Evolutionary conservation across 2,797 vertebrate species (phyloP).

Genomic region (Enoplosus armatus): DNA sequence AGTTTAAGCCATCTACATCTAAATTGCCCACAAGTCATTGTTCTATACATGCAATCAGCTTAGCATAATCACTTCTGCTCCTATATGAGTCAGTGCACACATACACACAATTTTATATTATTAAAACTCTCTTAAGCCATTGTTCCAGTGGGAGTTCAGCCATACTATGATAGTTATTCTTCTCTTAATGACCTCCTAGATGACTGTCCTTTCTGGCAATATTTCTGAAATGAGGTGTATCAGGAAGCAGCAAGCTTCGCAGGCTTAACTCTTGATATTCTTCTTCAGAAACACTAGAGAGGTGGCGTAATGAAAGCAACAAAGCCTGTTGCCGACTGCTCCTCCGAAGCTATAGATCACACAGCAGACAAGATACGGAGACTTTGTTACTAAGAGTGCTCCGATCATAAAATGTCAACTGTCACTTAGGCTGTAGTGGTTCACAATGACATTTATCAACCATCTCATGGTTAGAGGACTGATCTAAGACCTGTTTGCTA

Average conservation of each 20-base stretch:
- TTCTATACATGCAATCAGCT: constrained; percentile 28
- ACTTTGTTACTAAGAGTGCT: constrained; percentile 48
- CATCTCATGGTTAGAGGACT: constrained; percentile 22
- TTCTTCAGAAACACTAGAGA: neutral
- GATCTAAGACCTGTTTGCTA: constrained; percentile 29
- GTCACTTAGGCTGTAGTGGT: constrained; percentile 57
- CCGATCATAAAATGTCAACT: constrained; percentile 67
- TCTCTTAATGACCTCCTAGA: constrained; percentile 40
- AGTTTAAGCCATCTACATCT: constrained; percentile 16
- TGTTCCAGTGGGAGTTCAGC: constrained; percentile 19
- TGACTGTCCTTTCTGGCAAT: constrained; percentile 5
- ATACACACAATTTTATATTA: constrained; percentile 18
- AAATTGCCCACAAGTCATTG: constrained; percentile 4
- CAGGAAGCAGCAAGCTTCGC: constrained; percentile 12
- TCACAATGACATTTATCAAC: constrained; percentile 63
- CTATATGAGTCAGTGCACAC: neutral
- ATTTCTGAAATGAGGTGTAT: constrained; percentile 24
- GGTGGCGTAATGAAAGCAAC: constrained; percentile 36
- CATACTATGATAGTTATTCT: constrained; percentile 2
- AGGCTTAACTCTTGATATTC: constrained; percentile 46
- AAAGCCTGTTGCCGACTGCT: constrained; percentile 1
- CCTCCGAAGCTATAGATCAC: constrained; percentile 51
- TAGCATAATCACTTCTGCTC: constrained; percentile 9
- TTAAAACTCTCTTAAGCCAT: constrained; percentile 25
- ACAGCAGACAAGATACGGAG: constrained; percentile 38